Evolutionary conservation across 2,888 invertebrate genomes (phyloP).

Genomic region (Epistrophella euchroma): DNA sequence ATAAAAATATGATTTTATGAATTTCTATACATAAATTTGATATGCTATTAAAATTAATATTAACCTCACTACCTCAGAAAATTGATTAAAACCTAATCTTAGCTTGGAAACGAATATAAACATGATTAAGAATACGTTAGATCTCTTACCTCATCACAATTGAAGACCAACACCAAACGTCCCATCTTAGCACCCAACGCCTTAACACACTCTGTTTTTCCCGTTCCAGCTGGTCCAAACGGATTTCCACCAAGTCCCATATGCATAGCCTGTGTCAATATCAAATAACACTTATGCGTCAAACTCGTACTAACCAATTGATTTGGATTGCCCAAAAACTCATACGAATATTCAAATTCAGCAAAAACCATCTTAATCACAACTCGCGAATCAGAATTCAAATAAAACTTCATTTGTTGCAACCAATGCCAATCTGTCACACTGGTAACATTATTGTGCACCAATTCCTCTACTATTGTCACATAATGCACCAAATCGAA

Average conservation of each 20-base stretch:
- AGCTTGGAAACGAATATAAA: too few species aligned
- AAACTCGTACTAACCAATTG: conserved; percentile 98
- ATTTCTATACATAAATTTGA: too few species aligned
- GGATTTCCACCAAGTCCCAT: conserved; percentile 99
- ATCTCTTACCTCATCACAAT: conserved; percentile 95
- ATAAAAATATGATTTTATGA: too few species aligned
- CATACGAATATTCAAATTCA: conserved; percentile 97
- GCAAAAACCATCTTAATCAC: conserved; percentile 95
- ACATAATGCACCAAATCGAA: conserved; percentile 97
- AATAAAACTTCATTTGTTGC: conserved; percentile 94
- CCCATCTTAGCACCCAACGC: conserved; percentile 95
- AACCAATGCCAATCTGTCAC: conserved; percentile 96
- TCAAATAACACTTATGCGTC: conserved; percentile 98
- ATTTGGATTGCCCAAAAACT: conserved; percentile 98
- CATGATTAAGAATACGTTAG: too few species aligned
- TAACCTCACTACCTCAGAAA: too few species aligned
- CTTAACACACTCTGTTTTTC: conserved; percentile 99
- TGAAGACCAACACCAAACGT: conserved; percentile 96
- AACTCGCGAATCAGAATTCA: conserved; percentile 86
- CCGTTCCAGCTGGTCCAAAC: conserved; percentile 99
- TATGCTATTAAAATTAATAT: too few species aligned
- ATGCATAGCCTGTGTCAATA: conserved; percentile 97
- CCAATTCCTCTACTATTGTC: conserved; percentile 91
- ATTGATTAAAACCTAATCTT: too few species aligned
- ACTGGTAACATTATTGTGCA: conserved; percentile 88